phyloP scores from a whole-genome alignment of 2,113 vertebrate genomes.

The Ardeotis arabs region DNA sequence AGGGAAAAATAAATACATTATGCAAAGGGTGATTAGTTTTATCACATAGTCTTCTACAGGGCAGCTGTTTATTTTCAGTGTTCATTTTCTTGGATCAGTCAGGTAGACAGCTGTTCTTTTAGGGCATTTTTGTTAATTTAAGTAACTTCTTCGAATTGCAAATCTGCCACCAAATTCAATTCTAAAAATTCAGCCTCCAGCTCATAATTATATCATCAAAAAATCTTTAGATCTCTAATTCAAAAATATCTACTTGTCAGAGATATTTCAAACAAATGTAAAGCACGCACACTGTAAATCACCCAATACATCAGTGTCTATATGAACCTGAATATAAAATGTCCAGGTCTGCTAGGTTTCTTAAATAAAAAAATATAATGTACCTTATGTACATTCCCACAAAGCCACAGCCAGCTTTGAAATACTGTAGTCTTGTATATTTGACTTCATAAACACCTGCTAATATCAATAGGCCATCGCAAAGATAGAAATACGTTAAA shows the following conservation, averaged over 20 bases:
- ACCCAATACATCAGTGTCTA: slow-evolving; percentile 21
- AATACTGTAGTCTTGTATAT: not conserved
- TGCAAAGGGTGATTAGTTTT: slow-evolving; percentile 66
- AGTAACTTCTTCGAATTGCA: slow-evolving; percentile 67
- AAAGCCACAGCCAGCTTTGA: not conserved
- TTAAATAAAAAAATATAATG: not conserved
- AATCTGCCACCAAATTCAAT: slow-evolving; percentile 57
- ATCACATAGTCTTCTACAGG: slow-evolving; percentile 44
- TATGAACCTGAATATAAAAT: slow-evolving; percentile 28
- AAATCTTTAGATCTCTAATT: slow-evolving; percentile 68
- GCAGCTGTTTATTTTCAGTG: slow-evolving; percentile 69
- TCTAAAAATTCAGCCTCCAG: slow-evolving; percentile 62
- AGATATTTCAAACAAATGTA: slow-evolving; percentile 61
- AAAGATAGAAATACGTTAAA: not conserved
- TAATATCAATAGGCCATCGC: not conserved
- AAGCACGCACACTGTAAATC: slow-evolving; percentile 35
- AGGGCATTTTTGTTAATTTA: slow-evolving; percentile 68
- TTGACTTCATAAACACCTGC: not conserved
- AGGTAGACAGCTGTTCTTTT: slow-evolving; percentile 68
- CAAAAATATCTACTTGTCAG: slow-evolving; percentile 49
- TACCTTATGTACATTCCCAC: not conserved
- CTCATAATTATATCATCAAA: slow-evolving; percentile 67
- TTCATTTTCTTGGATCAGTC: slow-evolving; percentile 67
- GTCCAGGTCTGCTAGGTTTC: not conserved
- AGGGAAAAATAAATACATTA: slow-evolving; percentile 70